Base-by-base conservation (phyloP, 2,797 vertebrate species). In the Acanthiza pusilla region DNA sequence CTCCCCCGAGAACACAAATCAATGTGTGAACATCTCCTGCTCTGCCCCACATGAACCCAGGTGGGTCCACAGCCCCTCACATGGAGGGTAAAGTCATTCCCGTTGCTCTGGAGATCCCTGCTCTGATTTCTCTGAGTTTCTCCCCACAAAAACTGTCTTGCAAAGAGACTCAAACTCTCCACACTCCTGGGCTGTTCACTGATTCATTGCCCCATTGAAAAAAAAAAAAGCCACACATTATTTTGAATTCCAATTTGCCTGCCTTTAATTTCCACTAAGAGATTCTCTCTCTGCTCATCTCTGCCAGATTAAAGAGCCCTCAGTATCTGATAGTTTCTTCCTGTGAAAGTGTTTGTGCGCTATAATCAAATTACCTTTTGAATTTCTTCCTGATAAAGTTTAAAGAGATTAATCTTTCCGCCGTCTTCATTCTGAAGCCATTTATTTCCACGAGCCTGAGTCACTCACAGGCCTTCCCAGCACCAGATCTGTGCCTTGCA, bases 281-380 rank as follows among this genome's bases (percentile, higher is more conserved):
- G 60, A 72, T 73, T 88, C 76, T 68, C 65, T 66, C 84, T 40
- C 0, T 62, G 54, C 85, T 84, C 77, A 8, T 88, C 53, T 79
- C 91, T 86, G 67, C 27, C 50, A 61, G 85, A 84, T 88, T 88
- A 92, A 89, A 88, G 86, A 93, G 65, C 77, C 53, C 63, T 96
- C 70, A 16, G 81, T 18, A 85, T 76, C 92, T 85, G 80, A 60
- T 70, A 34, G 70, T 76, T 93, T 73, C 90, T 85, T 93, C 94
- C 86, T 82, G 50, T 65, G 83, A 47, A 95, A 90, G 74, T 85
- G 71, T 73, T 93, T 92, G 84, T 85, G 73, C 78, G 29, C 60
- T 50, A 16, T 65, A 85, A 94, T 91, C 86, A 89, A 95, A 87
- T 94, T 92, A 82, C 79, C 68, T 80, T 70, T 57, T 54, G 83